These are phyloP conservation scores for Dryoscopus gambensis DNA, from an alignment of 2,113 vertebrate species.

Conservation along the genomic window DNA sequence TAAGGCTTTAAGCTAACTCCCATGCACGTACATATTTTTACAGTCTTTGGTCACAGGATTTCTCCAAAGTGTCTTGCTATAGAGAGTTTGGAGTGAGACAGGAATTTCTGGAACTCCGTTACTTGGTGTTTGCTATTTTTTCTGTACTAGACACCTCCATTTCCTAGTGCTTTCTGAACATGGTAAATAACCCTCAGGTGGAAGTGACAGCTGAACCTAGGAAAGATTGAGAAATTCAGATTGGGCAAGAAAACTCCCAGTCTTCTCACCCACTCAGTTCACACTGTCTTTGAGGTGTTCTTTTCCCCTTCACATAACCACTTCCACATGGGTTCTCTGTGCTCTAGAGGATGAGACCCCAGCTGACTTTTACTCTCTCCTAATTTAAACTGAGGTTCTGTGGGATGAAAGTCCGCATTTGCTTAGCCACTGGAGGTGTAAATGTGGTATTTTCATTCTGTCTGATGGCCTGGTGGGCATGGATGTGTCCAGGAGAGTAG, in stretches of 20 bases:
- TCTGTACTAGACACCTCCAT: not conserved
- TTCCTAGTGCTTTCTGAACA: not conserved
- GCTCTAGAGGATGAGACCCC: fast-evolving
- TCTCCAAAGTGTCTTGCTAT: not conserved
- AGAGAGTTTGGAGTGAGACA: not conserved
- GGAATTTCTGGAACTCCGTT: not conserved
- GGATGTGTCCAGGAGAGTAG: not conserved
- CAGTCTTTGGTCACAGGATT: not conserved
- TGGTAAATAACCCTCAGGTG: not conserved
- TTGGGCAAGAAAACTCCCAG: not conserved
- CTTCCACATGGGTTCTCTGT: not conserved
- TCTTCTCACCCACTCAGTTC: constrained; percentile 12
- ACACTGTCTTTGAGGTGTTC: not conserved
- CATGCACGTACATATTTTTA: not conserved
- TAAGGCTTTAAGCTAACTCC: not conserved
- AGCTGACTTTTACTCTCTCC: not conserved
- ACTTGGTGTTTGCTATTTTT: not conserved
- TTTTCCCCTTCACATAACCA: not conserved
- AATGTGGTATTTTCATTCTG: not conserved
- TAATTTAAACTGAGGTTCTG: not conserved
- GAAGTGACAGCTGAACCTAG: not conserved
- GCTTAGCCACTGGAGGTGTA: not conserved
- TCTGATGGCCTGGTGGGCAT: fast-evolving
- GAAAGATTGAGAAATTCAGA: not conserved
- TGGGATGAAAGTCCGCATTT: not conserved